Evolutionary conservation across 2,797 vertebrate species (phyloP).

Genomic region (Galaxias olidus): DNA sequence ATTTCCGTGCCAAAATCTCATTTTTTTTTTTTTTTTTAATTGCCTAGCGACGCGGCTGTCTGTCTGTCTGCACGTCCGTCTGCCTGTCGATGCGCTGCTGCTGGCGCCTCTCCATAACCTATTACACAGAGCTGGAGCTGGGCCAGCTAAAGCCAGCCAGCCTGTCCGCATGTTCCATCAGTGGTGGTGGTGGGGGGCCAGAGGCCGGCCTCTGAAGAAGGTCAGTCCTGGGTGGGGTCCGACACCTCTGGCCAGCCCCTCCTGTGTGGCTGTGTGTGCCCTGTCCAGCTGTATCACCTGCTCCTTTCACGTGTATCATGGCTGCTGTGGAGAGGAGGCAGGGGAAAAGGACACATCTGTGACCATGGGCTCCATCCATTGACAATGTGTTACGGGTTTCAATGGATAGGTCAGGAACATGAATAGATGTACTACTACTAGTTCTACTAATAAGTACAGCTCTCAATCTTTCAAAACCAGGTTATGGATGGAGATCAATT

Average conservation of each 20-base stretch:
- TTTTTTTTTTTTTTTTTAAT: slow-evolving; percentile 23
- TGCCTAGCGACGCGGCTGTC: too few species aligned
- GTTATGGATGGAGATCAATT: too few species aligned
- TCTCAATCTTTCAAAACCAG: too few species aligned
- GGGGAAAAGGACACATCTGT: too few species aligned
- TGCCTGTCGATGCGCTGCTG: neutral
- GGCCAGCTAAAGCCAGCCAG: slow-evolving; percentile 58
- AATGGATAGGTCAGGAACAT: too few species aligned
- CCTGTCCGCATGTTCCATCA: slow-evolving; percentile 46
- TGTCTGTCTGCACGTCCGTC: too few species aligned
- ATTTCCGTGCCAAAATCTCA: neutral
- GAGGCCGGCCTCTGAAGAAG: slow-evolving; percentile 50
- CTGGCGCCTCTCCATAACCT: slow-evolving; percentile 39
- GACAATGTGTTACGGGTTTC: too few species aligned
- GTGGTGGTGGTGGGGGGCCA: slow-evolving; percentile 5
- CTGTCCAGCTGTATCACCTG: neutral
- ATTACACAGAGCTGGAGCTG: slow-evolving; percentile 47
- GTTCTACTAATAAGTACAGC: too few species aligned
- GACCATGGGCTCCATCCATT: too few species aligned
- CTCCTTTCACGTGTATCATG: too few species aligned
- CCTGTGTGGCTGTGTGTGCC: slow-evolving; percentile 25
- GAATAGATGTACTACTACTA: too few species aligned
- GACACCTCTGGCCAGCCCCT: slow-evolving; percentile 28
- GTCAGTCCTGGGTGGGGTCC: slow-evolving; percentile 50
- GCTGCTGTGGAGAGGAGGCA: too few species aligned